Base-by-base conservation (phyloP, 2,113 vertebrate species). In the Myocastor coypus region DNA sequence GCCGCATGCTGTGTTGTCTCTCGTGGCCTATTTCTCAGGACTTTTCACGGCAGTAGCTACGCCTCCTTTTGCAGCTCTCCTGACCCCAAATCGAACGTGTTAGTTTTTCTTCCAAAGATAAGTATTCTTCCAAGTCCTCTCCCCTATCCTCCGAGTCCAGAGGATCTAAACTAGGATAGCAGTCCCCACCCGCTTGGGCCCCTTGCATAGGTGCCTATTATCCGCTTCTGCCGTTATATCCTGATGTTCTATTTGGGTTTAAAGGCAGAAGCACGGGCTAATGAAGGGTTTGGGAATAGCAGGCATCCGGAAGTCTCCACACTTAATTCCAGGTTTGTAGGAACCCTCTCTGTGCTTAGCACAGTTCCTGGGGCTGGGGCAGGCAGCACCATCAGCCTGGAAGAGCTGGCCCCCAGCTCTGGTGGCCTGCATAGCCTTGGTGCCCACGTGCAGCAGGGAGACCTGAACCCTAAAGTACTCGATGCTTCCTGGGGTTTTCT, bases 191-290 rank as follows among this genome's bases (percentile, higher is more conserved):
- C 14, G 14, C 55, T 20, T 30, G 42, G 16, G 81, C 81, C 68
- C 83, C 69, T 91, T 96, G 91, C 42, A 7, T 93, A 78, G 71
- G 77, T 87, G 28, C 34, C 93, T 91, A 4, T 96, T 89, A 95
- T 66, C 94, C 64, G 81, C 80, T 94, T 17, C 75, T 92, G 30
- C 90, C 95, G 68, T 22, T 87, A 88, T 17, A 63, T 37, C 89
- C 80, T 95, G 94, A 92, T 96, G 82, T 24, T 98, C 96, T 95
- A 37, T 87, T 95, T 92, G 93, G 63, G 84, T 96, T 98, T 94
- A 93, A 91, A 92, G 94, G 89, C 50, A 94, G 89, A 95, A 89
- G 66, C 87, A 66, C 30, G 71, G 57, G n/a, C 83, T 97, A 91
- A 95, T 96, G 86, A 98, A 57, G 61, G 52, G 50, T 94, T 50